Evolutionary conservation across 2,888 invertebrate genomes (phyloP).

Genomic region (Caenorhabditis doughertyi): DNA sequence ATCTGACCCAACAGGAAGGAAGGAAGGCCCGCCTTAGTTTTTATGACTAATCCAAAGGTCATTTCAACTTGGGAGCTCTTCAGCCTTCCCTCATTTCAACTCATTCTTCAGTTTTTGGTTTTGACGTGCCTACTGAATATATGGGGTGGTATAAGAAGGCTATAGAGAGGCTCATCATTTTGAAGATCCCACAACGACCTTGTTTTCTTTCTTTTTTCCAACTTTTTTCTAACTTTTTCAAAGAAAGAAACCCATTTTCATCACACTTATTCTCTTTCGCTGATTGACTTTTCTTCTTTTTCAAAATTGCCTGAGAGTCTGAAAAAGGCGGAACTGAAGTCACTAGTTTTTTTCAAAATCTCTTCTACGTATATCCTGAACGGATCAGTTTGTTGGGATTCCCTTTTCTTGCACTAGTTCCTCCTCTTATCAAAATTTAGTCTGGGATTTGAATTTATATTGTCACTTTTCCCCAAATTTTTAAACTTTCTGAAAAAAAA

Average conservation of each 20-base stretch:
- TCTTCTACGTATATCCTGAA: no score
- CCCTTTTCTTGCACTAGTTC: background rate
- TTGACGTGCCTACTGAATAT: slow-evolving; percentile 9
- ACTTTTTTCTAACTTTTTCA: slow-evolving; percentile 6
- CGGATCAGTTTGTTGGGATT: background rate
- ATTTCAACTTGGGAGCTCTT: slow-evolving; percentile 15
- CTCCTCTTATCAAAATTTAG: background rate
- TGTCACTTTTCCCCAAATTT: background rate
- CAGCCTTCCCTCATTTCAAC: slow-evolving; percentile 7
- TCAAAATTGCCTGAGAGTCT: no score
- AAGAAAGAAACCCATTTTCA: background rate
- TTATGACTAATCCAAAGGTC: slow-evolving; percentile 53
- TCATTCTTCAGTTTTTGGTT: slow-evolving; percentile 8
- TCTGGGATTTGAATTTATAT: background rate
- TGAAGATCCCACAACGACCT: slow-evolving; percentile 51
- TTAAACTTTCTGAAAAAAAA: background rate
- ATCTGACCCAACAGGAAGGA: slow-evolving; percentile 40
- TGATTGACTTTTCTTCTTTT: background rate
- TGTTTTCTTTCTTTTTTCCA: slow-evolving; percentile 32
- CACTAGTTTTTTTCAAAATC: no score
- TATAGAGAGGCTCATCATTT: slow-evolving; percentile 37
- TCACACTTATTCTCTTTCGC: slow-evolving; percentile 1
- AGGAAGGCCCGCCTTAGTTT: slow-evolving; percentile 27
- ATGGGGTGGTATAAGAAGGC: slow-evolving; percentile 16
- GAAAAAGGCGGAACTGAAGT: background rate